Conservation (phyloP, 2,113 vertebrate species). For the Narcine bancroftii region DNA sequence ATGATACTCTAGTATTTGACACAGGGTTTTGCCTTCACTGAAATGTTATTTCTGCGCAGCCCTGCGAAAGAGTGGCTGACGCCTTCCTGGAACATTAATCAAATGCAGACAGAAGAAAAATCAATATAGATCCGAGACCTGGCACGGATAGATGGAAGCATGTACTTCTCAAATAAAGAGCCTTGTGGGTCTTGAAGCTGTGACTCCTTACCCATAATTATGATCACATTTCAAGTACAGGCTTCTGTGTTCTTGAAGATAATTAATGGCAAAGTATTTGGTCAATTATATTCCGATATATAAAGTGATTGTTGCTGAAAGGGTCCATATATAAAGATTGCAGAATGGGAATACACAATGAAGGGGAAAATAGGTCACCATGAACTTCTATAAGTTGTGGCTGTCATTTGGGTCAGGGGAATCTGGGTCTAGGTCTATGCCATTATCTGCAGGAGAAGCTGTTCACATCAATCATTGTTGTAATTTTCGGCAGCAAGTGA, state of each 20-base stretch:
- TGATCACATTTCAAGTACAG: background rate
- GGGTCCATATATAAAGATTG: background rate
- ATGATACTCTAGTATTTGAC: conserved; percentile 44
- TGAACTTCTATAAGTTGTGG: background rate
- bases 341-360: background rate
- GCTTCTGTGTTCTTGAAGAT: background rate
- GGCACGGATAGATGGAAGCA: conserved; percentile 44
- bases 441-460: background rate
- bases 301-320: too few relatives aligned
- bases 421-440: background rate
- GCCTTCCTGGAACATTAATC: conserved; percentile 53
- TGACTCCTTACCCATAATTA: background rate
- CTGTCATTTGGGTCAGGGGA: background rate
- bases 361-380: background rate
- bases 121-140: conserved; percentile 50
- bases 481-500: background rate
- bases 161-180: background rate
- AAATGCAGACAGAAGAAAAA: conserved; percentile 49
- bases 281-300: background rate
- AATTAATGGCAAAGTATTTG: background rate
- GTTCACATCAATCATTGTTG: background rate
- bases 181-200: background rate
- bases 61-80: conserved; percentile 43
- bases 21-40: conserved; percentile 35
- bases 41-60: conserved; percentile 46